phyloP scores from a whole-genome alignment of 2,797 vertebrate species.

The Anomalospiza imberbis region DNA sequence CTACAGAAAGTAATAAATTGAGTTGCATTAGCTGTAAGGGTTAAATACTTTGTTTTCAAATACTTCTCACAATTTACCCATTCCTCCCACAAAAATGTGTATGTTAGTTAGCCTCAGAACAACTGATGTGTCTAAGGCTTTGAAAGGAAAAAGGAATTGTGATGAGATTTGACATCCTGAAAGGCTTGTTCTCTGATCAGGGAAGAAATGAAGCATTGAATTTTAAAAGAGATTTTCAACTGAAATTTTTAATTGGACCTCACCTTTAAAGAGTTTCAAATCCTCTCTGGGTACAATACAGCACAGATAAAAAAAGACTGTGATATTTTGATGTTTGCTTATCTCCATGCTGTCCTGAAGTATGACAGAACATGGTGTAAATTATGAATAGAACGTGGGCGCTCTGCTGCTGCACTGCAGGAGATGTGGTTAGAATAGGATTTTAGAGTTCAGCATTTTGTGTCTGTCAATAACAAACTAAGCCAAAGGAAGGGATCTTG shows the following conservation, averaged over 20 bases:
- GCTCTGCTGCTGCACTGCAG: neutral
- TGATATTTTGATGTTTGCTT: slow-evolving; percentile 37
- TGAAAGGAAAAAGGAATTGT: neutral
- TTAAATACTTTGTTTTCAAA: neutral
- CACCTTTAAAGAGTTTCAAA: slow-evolving; percentile 1
- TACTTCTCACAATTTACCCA: neutral
- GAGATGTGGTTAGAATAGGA: neutral
- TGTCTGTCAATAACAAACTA: neutral
- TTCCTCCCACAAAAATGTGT: neutral
- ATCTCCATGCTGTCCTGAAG: neutral
- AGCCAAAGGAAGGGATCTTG: neutral
- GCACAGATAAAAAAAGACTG: neutral
- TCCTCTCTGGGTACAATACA: neutral
- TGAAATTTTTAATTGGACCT: slow-evolving; percentile 20
- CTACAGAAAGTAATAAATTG: neutral
- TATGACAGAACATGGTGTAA: slow-evolving; percentile 8
- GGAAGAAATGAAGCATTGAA: neutral
- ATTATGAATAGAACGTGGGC: neutral
- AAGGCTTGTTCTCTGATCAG: slow-evolving; percentile 1
- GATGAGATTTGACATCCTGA: slow-evolving; percentile 19
- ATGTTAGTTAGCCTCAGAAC: neutral
- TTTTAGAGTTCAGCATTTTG: slow-evolving; percentile 8
- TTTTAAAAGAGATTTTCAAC: slow-evolving; percentile 27
- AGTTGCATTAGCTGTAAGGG: neutral
- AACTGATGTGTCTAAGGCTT: neutral